phyloP scores from a whole-genome alignment of 1,140 invertebrate species.

The Conus betulinus region DNA sequence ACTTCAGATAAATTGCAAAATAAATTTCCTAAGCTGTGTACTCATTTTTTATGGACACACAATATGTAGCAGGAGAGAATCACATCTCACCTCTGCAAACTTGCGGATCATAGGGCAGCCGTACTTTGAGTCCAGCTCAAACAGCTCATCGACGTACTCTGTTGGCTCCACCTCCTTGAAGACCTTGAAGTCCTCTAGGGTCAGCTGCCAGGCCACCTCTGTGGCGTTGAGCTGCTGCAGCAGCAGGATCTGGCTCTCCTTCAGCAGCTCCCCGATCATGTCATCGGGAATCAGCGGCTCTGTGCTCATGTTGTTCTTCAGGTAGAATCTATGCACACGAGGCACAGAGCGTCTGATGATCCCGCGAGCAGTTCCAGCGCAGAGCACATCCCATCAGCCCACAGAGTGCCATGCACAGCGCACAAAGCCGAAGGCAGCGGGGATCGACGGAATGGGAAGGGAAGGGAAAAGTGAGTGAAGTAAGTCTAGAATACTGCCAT shows the following conservation, averaged over 20 bases:
- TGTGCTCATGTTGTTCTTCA: constrained; percentile 95
- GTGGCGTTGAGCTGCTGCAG: constrained; percentile 95
- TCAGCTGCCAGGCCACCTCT: constrained; percentile 96
- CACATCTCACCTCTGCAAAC: constrained; percentile 85
- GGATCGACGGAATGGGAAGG: not conserved
- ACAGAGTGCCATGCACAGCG: constrained; percentile 24
- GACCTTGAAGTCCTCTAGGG: constrained; percentile 86
- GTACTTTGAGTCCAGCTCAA: constrained; percentile 89
- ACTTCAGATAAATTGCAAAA: no score
- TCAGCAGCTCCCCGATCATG: constrained; percentile 90
- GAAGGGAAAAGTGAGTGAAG: not conserved
- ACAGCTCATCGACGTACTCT: constrained; percentile 98
- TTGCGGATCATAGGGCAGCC: constrained; percentile 94
- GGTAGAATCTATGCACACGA: constrained; percentile 87
- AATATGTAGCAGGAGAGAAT: not conserved
- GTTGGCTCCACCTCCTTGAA: constrained; percentile 98
- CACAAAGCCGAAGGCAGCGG: constrained; percentile 8
- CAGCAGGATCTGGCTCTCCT: constrained; percentile 95
- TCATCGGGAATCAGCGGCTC: constrained; percentile 98
- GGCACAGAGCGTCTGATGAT: constrained; percentile 64
- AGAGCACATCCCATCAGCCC: constrained; percentile 10
- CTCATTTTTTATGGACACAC: no score
- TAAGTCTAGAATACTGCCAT: not conserved
- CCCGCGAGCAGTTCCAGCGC: not conserved
- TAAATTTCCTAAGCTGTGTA: no score